phyloP scores from a whole-genome alignment of 1,140 invertebrate species.

The Saccostrea cuccullata region DNA sequence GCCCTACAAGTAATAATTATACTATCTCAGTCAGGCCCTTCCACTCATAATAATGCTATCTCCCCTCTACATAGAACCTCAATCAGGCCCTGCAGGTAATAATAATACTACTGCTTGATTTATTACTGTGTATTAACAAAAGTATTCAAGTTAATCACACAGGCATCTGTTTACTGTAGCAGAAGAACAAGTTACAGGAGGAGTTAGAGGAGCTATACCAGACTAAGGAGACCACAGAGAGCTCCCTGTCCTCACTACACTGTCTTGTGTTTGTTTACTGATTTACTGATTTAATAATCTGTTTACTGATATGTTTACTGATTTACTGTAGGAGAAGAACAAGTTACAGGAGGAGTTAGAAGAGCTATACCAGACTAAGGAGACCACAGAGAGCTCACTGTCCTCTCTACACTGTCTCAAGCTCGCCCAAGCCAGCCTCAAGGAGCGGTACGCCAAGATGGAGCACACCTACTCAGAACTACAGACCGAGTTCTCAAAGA shows the following conservation, averaged over 20 bases:
- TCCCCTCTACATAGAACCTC: constrained; percentile 3
- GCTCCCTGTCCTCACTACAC: constrained; percentile 38
- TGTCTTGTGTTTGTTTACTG: not conserved
- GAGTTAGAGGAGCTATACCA: constrained; percentile 27
- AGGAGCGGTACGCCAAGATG: constrained; percentile 55
- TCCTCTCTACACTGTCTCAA: constrained; percentile 55
- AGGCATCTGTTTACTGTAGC: not conserved
- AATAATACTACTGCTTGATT: too few relatives aligned
- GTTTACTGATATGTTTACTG: not conserved
- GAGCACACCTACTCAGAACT: constrained; percentile 46
- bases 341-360: constrained; percentile 23
- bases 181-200: constrained; percentile 32
- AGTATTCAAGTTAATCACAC: too few relatives aligned
- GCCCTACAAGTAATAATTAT: constrained; percentile 14
- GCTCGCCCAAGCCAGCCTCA: constrained; percentile 52
- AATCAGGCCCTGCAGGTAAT: constrained; percentile 32
- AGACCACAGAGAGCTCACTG: constrained; percentile 28
- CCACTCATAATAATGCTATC: too few relatives aligned
- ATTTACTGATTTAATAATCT: not conserved
- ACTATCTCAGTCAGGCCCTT: not conserved
- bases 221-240: constrained; percentile 9
- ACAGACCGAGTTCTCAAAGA: constrained; percentile 47
- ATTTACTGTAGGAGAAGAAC: constrained; percentile 27
- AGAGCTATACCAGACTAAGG: constrained; percentile 10
- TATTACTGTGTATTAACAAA: too few relatives aligned